Percentiles rank a stretch among this genome's conserved stretches.
Conservation (phyloP, 2,888 invertebrate genomes). For the Perizoma flavofasciatum region DNA sequence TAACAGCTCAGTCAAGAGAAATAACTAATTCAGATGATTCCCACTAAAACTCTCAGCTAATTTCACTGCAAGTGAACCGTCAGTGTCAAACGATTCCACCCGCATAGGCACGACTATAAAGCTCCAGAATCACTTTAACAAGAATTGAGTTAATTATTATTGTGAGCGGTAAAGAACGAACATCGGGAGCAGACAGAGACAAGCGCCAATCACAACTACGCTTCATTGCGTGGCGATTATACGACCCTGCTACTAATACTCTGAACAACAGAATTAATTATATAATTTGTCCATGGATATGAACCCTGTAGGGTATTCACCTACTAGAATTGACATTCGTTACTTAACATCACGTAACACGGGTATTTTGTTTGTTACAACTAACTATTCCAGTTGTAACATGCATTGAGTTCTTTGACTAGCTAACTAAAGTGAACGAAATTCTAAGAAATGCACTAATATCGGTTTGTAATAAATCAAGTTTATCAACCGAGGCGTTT, state of each 20-base stretch:
- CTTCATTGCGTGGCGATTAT: background rate
- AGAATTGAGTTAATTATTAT: slow-evolving; percentile 21
- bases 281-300: background rate
- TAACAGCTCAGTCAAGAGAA: background rate
- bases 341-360: no score
- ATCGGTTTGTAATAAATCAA: slow-evolving; percentile 38
- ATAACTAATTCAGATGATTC: background rate
- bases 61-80: slow-evolving; percentile 19
- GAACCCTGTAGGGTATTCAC: background rate
- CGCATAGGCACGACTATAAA: slow-evolving; percentile 34
- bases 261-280: background rate
- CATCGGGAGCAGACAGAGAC: slow-evolving; percentile 17
- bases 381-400: no score
- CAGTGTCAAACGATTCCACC: slow-evolving; percentile 32
- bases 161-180: slow-evolving; percentile 30
- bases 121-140: slow-evolving; percentile 29
- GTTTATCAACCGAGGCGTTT: slow-evolving; percentile 37
- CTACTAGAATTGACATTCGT: no score
- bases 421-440: background rate
- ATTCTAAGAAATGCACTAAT: slow-evolving; percentile 22
- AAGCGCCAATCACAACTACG: slow-evolving; percentile 13
- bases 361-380: no score
- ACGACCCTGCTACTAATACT: no score
- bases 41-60: slow-evolving; percentile 24
- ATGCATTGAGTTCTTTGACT: no score